Base-by-base conservation (phyloP, 2,888 invertebrate genomes). In the Punctoribates punctum region DNA sequence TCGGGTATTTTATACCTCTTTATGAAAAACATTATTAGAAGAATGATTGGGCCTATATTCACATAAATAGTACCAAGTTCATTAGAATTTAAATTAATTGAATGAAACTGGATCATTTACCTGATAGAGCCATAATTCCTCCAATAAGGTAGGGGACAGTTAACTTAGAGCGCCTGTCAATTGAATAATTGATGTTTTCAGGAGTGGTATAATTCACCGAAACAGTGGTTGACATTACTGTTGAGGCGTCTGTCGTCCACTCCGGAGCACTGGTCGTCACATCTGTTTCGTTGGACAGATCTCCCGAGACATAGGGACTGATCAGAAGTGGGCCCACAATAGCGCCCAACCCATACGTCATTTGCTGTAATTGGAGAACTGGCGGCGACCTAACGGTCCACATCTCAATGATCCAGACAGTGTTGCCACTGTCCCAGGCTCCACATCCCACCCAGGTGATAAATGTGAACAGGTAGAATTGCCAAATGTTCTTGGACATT, bases 321-420 rank as follows among this genome's bases (percentile, higher is more conserved):
- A 38, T 34, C 1, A 75, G 15, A 34, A 77, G n/a, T n/a, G 77
- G 77, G 15, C 38, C 15, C 3, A 77, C 15, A 38, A 77, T 65
- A n/a, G 27, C 25, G 5, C 77, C 77, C 23, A 60, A 15, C 15
- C 77, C 77, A 73, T 73, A 77, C 13, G 73, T 34, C 34, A 77
- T 60, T 46, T 77, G 73, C n/a, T 5, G 11, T 13, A 70, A 27
- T 42, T 77, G 77, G 2, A 77, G 29, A 9, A 76, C 8, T 38
- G 75, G 15, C 15, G 77, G 20, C 6, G 34, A 20, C 15, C 38
- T 48, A 25, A 51, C 25, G 1, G 46, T 54, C 76, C 75, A 77
- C 51, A 77, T 67, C 2, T 73, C 75, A 42, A 77, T 48, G 2
- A 77, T 25, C 77, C 77, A 77, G 20, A 77, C 29, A 17, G 23